Conservation (phyloP, 2,113 vertebrate genomes). For the Solea solea region DNA sequence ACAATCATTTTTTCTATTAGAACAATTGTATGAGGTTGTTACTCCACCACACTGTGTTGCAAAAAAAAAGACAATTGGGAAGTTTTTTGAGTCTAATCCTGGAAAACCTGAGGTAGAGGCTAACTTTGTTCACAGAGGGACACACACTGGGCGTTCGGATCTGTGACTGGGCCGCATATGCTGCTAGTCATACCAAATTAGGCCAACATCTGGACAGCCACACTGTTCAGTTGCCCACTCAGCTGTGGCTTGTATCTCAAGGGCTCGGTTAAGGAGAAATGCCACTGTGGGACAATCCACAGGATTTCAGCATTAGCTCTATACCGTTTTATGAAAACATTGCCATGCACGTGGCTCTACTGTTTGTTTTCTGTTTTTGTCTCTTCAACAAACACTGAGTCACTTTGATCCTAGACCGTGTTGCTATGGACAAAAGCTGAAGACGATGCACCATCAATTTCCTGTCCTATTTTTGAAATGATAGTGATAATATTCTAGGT, state of each 20-base stretch:
- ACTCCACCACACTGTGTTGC: not conserved
- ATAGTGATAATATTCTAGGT: not conserved
- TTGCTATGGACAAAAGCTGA: slow-evolving; percentile 33
- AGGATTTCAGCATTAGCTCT: slow-evolving; percentile 37
- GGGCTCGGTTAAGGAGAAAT: slow-evolving; percentile 59
- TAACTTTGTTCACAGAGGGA: slow-evolving; percentile 45
- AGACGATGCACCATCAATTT: not conserved
- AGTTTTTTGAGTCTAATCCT: not conserved
- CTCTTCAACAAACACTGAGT: slow-evolving; percentile 29
- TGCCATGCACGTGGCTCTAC: slow-evolving; percentile 32
- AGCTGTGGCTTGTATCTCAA: slow-evolving; percentile 63
- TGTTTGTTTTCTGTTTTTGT: slow-evolving; percentile 15
- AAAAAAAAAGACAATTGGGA: slow-evolving; percentile 33
- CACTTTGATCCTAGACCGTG: slow-evolving; percentile 33
- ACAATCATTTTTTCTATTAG: too few relatives aligned
- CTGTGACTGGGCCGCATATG: slow-evolving; percentile 71
- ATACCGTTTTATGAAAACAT: slow-evolving; percentile 27
- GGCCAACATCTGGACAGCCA: slow-evolving; percentile 81
- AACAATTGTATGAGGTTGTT: too few relatives aligned
- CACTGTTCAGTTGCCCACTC: slow-evolving; percentile 68
- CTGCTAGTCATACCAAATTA: slow-evolving; percentile 73
- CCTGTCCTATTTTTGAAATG: not conserved
- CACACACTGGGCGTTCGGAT: slow-evolving; percentile 58
- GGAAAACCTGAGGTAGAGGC: slow-evolving; percentile 50
- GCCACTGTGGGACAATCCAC: slow-evolving; percentile 49